Evolutionary conservation across 1,140 invertebrate genomes (phyloP), one percentile per base, ranked within the genome.

Genomic region (Coelopa frigida): DNA sequence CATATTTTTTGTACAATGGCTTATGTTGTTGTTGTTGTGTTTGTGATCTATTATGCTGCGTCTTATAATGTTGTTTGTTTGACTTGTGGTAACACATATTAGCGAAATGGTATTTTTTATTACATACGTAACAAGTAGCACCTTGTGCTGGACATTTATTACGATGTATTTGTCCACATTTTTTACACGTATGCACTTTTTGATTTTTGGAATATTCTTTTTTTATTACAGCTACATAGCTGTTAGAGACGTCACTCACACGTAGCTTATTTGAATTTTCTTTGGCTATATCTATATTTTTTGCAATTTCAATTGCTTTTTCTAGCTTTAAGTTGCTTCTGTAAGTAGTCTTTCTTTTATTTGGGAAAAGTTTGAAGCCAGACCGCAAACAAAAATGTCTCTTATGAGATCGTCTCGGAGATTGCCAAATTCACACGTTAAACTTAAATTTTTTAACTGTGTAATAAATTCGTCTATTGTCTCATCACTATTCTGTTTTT

Each of bases 351-450:
- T 22, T 17, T 45, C 43, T 36, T 45, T 45, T 21, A 45, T 45
- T 10, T 45, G 10, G 14, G 21, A 7, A n/a, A n/a, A 24, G 6
- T 35, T 21, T n/a, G n/a, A 5, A 24, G 7, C 18, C 6, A 45
- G 23, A n/a, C 54, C 54, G 37, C 52, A 56, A 14, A 51, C 35
- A 10, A 56, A 29, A 18, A 53, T 49, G 41, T 54, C 48, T 20
- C 39, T 29, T 3, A 58, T 36, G 4, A 58, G 38, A 23, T 52
- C 50, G 41, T 57, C 50, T 3, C 36, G 22, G 5, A 58, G 20
- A 8, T 17, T 22, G 33, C 40, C 17, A 26, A 58, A 55, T 17
- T 57, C 56, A 49, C 56, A 58, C 5, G 24, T 46, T 10, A 36
- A n/a, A n/a, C 52, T 47, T 23, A 56, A 17, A 37, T 55, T 57